These are phyloP conservation scores for Neofelis nebulosa DNA, from an alignment of 2,113 vertebrate genomes.

Conservation along the genomic window DNA sequence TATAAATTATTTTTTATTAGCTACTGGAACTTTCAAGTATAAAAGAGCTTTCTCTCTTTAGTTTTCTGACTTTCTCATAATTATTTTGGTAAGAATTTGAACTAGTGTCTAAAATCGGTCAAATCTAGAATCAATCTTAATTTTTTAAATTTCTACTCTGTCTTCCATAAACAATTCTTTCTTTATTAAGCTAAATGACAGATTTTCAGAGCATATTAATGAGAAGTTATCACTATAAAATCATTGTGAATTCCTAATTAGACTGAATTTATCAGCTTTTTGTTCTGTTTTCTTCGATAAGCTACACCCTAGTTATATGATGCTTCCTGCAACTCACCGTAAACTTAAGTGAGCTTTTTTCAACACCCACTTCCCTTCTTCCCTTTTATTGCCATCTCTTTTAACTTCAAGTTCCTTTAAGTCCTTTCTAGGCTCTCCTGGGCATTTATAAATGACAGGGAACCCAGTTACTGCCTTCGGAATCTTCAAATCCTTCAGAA, in stretches of 20 bases:
- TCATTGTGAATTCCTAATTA: neutral
- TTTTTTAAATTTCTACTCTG: neutral
- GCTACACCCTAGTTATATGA: neutral
- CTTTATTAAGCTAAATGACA: neutral
- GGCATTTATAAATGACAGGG: neutral
- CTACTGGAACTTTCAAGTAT: neutral
- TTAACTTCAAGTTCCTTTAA: neutral
- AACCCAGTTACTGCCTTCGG: neutral
- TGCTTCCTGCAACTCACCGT: neutral
- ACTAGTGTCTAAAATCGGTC: neutral
- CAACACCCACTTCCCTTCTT: neutral
- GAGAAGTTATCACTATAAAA: neutral
- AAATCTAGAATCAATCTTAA: neutral
- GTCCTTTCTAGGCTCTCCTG: neutral
- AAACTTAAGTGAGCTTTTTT: neutral
- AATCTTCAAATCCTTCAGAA: neutral
- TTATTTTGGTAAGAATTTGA: constrained; percentile 4
- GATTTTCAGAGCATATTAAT: neutral
- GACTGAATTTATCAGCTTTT: neutral
- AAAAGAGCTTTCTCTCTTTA: neutral
- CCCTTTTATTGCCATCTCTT: neutral
- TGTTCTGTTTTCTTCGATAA: neutral
- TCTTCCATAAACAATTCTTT: neutral
- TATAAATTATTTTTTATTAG: neutral
- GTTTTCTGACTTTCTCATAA: neutral